Evolutionary conservation across 2,888 invertebrate species (phyloP).

Genomic region (Maniola hyperantus): DNA sequence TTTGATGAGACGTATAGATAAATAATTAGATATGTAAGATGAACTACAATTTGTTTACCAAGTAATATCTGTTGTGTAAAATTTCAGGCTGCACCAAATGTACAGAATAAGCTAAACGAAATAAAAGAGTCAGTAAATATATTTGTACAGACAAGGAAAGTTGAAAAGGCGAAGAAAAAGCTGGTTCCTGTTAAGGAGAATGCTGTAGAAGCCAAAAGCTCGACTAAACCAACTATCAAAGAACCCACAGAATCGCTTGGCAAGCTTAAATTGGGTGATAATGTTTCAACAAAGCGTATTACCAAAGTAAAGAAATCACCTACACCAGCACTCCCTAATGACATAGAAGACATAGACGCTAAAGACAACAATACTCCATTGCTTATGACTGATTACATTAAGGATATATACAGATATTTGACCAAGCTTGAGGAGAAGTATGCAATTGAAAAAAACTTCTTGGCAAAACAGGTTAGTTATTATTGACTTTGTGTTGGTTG

Average conservation of each 20-base stretch:
- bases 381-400: constrained; percentile 92
- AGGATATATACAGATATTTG: constrained; percentile 94
- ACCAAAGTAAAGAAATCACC: constrained; percentile 15
- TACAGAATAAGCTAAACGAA: constrained; percentile 54
- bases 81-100: constrained; percentile 60
- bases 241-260: constrained; percentile 64
- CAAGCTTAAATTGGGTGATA: constrained; percentile 59
- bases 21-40: too few relatives aligned
- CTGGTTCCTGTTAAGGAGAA: constrained; percentile 56
- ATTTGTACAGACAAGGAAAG: constrained; percentile 55
- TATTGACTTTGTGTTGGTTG: not conserved
- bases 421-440: constrained; percentile 87
- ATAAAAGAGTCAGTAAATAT: constrained; percentile 56
- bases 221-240: constrained; percentile 58
- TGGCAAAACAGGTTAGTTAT: constrained; percentile 83
- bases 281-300: constrained; percentile 21
- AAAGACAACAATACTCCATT: constrained; percentile 89
- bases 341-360: constrained; percentile 89
- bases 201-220: constrained; percentile 49
- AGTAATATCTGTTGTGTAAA: not conserved
- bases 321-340: constrained; percentile 56
- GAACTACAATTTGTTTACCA: too few relatives aligned
- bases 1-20: too few relatives aligned
- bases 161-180: constrained; percentile 58
- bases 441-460: constrained; percentile 84